phyloP scores from a whole-genome alignment of 2,888 invertebrate genomes.

The Myopa testacea region DNA sequence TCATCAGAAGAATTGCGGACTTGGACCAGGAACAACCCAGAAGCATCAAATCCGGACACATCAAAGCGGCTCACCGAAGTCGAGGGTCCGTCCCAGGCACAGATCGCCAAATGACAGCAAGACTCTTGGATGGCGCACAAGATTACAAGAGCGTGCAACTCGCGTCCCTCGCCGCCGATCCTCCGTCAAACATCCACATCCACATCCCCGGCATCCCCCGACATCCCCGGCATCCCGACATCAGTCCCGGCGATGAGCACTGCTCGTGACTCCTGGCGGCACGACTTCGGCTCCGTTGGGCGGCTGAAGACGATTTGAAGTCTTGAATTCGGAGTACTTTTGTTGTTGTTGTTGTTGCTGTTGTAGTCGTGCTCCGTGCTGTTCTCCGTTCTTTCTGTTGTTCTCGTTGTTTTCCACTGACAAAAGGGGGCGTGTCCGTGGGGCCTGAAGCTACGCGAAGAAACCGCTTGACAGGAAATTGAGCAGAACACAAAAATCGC shows the following conservation, averaged over 20 bases:
- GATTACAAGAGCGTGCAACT: background rate
- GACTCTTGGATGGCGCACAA: background rate
- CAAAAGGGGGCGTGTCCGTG: background rate
- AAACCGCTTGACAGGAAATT: background rate
- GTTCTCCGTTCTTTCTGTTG: too few species aligned
- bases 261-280: conserved; percentile 3
- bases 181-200: background rate
- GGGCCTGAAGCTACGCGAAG: background rate
- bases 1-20: too few species aligned
- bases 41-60: background rate
- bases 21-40: background rate
- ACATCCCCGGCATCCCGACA: background rate
- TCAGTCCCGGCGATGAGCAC: conserved; percentile 17
- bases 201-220: background rate
- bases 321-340: too few species aligned
- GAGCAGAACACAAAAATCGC: background rate
- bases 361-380: background rate
- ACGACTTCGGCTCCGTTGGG: background rate
- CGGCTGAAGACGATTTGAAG: background rate
- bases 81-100: background rate
- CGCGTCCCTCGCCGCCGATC: background rate
- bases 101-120: background rate
- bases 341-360: background rate
- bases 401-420: too few species aligned
- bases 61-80: background rate